Evolutionary conservation across 2,113 vertebrate genomes (phyloP), one percentile per base, ranked within the genome.

Genomic region (Oreotragus oreotragus): DNA sequence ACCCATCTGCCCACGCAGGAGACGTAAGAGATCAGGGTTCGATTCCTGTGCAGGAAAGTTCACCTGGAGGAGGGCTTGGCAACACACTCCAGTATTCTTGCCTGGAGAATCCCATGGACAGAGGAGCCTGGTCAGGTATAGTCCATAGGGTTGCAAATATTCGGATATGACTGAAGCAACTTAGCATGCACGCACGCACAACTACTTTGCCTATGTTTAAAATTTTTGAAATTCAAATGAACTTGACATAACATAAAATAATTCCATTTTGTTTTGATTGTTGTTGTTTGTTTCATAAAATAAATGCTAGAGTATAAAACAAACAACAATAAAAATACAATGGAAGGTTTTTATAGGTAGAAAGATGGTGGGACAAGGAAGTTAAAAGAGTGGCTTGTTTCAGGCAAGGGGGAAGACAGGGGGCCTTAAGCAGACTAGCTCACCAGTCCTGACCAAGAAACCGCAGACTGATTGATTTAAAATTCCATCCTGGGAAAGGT

Each of bases 171-270:
- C 36, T 73, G 19, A 73, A 73, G 66, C 66, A 73, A 66, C 64
- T 66, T 39, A 23, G 57, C 57, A 58, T 58, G 19, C 66, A 66
- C 5, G 0, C 66, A 21, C 0, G 5, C 10, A 73, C 66, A 73
- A 39, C 10, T 3, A 39, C 66, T 73, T 23, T 73, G 39, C 19
- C 17, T 6, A 39, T 99, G 99, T 99, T 99, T 99, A 99, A 99
- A 99, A 99, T 98, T 99, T 99, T 99, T 99, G 99, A 99, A 99
- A 99, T 99, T 99, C 99, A 99, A 98, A 99, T 99, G 99, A 99
- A 99, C 98, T 99, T 99, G 99, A 99, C 99, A 99, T 99, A 99
- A 99, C 99, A 99, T 99, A 99, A 98, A 99, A 99, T 99, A 99
- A 99, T 73, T 73, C 66, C 36, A 13, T 73, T 73, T 73, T 73